phyloP scores from a whole-genome alignment of 92 coral and sea anemone genomes.

The Paramuricea clavata region DNA sequence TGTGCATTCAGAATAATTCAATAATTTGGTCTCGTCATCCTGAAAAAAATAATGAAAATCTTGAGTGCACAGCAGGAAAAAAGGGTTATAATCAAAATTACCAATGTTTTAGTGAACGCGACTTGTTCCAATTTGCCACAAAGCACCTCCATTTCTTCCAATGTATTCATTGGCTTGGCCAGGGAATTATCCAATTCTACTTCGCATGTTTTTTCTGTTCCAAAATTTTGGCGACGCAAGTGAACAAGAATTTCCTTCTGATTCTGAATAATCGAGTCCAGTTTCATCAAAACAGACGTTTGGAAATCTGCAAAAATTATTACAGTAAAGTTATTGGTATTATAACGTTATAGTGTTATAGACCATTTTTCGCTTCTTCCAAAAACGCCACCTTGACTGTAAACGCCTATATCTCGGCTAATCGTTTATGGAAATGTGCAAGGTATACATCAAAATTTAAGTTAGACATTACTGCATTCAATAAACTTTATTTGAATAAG shows the following conservation, averaged over 20 bases:
- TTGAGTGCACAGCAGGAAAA: background rate
- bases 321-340: too few relatives aligned
- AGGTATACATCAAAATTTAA: too few relatives aligned
- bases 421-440: too few relatives aligned
- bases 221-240: constrained; percentile 3
- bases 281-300: constrained; percentile 14
- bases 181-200: constrained; percentile 7
- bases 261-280: constrained; percentile 10
- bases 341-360: too few relatives aligned
- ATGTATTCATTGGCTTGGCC: constrained; percentile 12
- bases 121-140: constrained; percentile 11
- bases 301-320: constrained; percentile 13
- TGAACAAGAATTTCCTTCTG: constrained; percentile 16
- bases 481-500: too few relatives aligned
- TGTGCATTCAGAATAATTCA: too few relatives aligned
- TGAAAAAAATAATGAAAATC: background rate
- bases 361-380: too few relatives aligned
- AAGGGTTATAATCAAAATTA: background rate
- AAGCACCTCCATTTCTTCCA: constrained; percentile 3
- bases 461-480: too few relatives aligned
- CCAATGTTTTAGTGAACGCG: background rate
- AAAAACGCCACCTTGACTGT: too few relatives aligned
- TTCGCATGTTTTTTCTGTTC: background rate
- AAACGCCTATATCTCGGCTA: too few relatives aligned
- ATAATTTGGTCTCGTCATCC: background rate